These are phyloP conservation scores for Rutpela maculata DNA, from an alignment of 2,888 invertebrate species.

Conservation along the genomic window DNA sequence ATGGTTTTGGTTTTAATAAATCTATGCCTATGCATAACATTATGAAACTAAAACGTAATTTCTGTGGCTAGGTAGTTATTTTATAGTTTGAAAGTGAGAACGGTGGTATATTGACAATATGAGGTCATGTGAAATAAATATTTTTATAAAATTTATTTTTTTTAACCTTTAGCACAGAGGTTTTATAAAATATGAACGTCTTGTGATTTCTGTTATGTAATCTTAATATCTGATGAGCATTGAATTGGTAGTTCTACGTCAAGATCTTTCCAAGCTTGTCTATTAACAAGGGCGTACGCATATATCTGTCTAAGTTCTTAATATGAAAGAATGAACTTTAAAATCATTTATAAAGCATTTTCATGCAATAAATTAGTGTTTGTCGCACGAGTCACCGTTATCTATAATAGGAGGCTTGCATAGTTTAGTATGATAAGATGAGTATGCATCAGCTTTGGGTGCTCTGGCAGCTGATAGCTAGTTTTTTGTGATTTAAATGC, in stretches of 20 bases:
- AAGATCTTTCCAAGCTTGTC: not conserved
- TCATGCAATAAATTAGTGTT: too few species aligned
- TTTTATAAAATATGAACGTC: conserved; percentile 5
- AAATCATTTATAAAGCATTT: too few species aligned
- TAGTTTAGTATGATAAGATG: too few species aligned
- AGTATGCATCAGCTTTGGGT: too few species aligned
- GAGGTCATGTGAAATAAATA: conserved; percentile 33
- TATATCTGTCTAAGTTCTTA: too few species aligned
- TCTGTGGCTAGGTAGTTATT: conserved; percentile 29
- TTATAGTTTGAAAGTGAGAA: conserved; percentile 29
- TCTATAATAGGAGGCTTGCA: too few species aligned
- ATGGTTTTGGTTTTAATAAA: conserved; percentile 21
- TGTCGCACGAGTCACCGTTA: too few species aligned
- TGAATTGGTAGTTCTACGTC: not conserved
- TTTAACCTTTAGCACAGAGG: conserved; percentile 23
- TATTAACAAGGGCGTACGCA: too few species aligned
- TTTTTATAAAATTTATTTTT: conserved; percentile 22
- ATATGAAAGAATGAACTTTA: too few species aligned
- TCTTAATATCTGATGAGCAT: not conserved
- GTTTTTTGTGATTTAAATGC: too few species aligned
- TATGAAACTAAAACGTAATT: conserved; percentile 17
- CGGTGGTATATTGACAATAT: conserved; percentile 26
- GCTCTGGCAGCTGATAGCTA: too few species aligned
- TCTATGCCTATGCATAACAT: not conserved
- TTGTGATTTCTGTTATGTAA: conserved; percentile 10